Evolutionary conservation across 1,140 invertebrate species (phyloP), one percentile per base, ranked within the genome.

Genomic region (Myzus persicae): DNA sequence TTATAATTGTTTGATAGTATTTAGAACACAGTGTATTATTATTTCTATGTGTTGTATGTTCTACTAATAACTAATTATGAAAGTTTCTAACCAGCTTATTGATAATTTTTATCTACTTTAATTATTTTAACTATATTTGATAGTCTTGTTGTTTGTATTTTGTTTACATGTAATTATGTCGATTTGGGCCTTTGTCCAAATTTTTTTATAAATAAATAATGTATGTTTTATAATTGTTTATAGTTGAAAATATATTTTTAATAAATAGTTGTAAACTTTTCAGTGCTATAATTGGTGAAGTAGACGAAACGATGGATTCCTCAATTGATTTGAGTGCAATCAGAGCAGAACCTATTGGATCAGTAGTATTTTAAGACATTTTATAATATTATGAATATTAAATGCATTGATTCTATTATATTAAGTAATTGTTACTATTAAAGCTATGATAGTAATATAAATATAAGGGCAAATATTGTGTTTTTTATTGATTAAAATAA

Each of bases 231-330:
- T 42, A 26, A 42, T 22, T 38, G 22, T 82, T 44, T 42, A 44
- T 44, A 5, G 26, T 85, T 85, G 26, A 76, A 14, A 9, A 51
- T 48, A 1, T 22, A 24, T 36, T 84, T 88, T n/a, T 46, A 91
- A 54, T 54, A 24, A 40, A 26, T 31, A 40, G 24, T 54, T 54
- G 1, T 40, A 38, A 54, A 94, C 94, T 96, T 88, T 96, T 94
- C 95, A 97, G 97, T 89, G 98, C 98, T 48, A 97, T 99, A 91
- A 97, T 99, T 94, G 98, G 98, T 93, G 97, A 98, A 95, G 96
- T 99, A 94, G 98, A 99, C 95, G 98, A 99, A 95, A 97, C 98
- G 94, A 96, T 98, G 94, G 98, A 99, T 95, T 97, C 97, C 93
- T 96, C 97, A 95, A 95, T 99, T 94, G 98, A 99, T 95, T 96